Base-by-base conservation (phyloP, 2,113 vertebrate species). In the Gadus macrocephalus region DNA sequence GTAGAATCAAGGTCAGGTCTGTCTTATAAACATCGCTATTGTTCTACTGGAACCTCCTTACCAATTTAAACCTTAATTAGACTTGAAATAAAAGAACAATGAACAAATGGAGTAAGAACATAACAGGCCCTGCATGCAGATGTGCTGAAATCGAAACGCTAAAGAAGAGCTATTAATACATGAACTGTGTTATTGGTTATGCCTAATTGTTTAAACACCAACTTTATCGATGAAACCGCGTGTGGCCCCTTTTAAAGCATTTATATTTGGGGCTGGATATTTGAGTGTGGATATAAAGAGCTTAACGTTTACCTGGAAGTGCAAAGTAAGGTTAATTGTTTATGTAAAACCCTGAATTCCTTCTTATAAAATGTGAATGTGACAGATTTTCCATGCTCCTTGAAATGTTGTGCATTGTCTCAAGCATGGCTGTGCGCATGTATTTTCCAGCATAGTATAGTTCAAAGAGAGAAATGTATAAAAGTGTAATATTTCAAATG, bases 81-180 rank as follows among this genome's bases (percentile, higher is more conserved):
- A 58, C 55, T n/a, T 58, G 55, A n/a, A 58, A 58, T 58, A n/a
- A 58, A 9, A 58, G 55, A 58, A 58, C 55, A 58, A 17, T 17
- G 15, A 58, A 58, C 15, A n/a, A 16, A n/a, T n/a, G 55, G 15
- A 58, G n/a, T 3, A 58, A 58, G 5, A 58, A 58, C 55, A 16
- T 16, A 16, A 58, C 5, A 17, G n/a, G n/a, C 55, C 55, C 9
- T 49, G 42, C 11, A 49, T 58, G n/a, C n/a, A 58, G 55, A 58
- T 58, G 53, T 55, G 15, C 2, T 58, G 55, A 25, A 25, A 25
- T 25, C 25, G 25, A 25, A 25, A 25, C 25, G 25, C 25, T 25
- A 25, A 25, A 25, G 16, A 58, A 58, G n/a, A 78, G 83, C 81
- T 76, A 87, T 85, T 87, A 86, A 87, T 89, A 75, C 66, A 76